These are phyloP conservation scores for Vultur gryphus DNA, from an alignment of 2,797 vertebrate genomes.

Conservation along the genomic window DNA sequence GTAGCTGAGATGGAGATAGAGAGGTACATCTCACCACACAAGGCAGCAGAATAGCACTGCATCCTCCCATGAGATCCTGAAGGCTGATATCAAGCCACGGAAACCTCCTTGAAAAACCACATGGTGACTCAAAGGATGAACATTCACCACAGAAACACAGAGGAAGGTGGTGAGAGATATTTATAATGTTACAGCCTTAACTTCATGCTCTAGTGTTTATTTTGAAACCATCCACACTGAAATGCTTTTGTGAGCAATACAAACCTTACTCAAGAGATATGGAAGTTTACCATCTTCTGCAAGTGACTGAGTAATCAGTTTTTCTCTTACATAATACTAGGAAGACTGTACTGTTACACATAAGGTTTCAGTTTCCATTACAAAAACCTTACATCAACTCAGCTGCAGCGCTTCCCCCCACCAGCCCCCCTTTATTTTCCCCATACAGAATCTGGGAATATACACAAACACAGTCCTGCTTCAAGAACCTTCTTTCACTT, in stretches of 20 bases:
- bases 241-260: not conserved
- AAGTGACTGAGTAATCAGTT: not conserved
- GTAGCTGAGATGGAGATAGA: not conserved
- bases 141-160: not conserved
- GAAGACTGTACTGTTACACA: not conserved
- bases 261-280: not conserved
- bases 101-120: not conserved
- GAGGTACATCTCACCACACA: not conserved
- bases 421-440: not conserved
- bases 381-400: not conserved
- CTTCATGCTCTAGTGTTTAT: not conserved
- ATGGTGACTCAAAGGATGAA: not conserved
- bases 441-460: not conserved
- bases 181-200: not conserved
- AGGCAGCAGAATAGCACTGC: not conserved
- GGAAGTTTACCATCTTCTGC: not conserved
- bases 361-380: not conserved
- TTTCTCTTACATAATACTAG: not conserved
- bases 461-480: not conserved
- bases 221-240: not conserved
- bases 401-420: not conserved
- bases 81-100: not conserved
- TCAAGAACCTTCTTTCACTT: not conserved
- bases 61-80: not conserved
- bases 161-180: not conserved